Evolutionary conservation across 2,113 vertebrate genomes (phyloP).

Genomic region (Mastomys natalensis): DNA sequence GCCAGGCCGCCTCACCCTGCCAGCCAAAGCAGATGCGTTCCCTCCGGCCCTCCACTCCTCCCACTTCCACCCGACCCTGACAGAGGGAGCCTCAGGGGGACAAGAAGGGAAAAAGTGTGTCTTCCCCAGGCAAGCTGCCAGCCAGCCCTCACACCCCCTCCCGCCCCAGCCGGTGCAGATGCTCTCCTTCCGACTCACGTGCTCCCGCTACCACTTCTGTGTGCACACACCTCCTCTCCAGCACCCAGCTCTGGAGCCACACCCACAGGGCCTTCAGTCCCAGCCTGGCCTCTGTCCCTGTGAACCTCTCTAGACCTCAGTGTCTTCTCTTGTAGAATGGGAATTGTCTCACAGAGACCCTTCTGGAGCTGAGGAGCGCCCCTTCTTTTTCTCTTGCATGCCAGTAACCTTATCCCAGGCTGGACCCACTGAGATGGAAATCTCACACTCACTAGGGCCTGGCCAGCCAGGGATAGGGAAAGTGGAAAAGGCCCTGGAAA

Average conservation of each 20-base stretch:
- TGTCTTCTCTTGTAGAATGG: background rate
- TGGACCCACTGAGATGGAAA: background rate
- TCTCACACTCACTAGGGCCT: background rate
- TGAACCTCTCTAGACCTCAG: background rate
- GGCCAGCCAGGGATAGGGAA: background rate
- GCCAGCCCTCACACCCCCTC: conserved; percentile 47
- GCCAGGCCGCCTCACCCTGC: background rate
- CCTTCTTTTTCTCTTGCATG: background rate
- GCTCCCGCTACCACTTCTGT: background rate
- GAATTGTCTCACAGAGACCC: background rate
- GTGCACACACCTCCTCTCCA: background rate
- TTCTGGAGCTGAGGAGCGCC: background rate
- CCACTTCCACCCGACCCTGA: background rate
- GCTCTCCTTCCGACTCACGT: background rate
- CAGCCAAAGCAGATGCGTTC: conserved; percentile 42
- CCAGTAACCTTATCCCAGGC: background rate
- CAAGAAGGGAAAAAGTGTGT: conserved; percentile 60
- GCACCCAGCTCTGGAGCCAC: background rate
- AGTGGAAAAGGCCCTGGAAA: background rate
- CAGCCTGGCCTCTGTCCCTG: background rate
- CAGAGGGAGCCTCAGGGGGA: conserved; percentile 25
- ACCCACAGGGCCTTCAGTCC: background rate
- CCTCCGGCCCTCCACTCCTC: background rate
- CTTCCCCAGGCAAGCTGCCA: conserved; percentile 35
- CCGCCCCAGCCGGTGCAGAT: background rate